Evolutionary conservation across 1,140 invertebrate species (phyloP).

Genomic region (Pseudomyrmex sp.): DNA sequence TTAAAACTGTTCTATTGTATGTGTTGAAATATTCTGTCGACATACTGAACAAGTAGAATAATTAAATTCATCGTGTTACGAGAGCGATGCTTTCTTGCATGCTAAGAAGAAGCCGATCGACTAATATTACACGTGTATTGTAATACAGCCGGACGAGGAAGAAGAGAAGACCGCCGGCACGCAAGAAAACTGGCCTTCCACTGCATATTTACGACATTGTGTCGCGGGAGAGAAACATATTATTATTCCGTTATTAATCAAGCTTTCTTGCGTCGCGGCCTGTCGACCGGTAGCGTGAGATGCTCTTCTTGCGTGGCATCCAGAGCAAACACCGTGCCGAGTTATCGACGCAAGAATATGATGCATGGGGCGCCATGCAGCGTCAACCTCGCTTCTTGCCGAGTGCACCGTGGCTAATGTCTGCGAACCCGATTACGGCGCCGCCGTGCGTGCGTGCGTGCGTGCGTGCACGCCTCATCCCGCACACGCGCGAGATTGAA

Average conservation of each 20-base stretch:
- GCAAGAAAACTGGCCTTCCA: constrained; percentile 25
- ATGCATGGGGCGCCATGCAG: constrained; percentile 75
- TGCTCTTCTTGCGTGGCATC: constrained; percentile 70
- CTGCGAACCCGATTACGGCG: constrained; percentile 68
- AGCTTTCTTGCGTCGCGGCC: constrained; percentile 73
- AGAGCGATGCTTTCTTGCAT: constrained; percentile 35
- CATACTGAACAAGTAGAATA: no score
- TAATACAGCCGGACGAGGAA: constrained; percentile 13
- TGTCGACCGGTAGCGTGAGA: constrained; percentile 71
- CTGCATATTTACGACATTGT: constrained; percentile 44
- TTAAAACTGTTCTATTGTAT: no score
- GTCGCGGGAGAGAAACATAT: constrained; percentile 61
- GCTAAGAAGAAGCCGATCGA: constrained; percentile 29
- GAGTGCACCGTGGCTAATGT: constrained; percentile 59
- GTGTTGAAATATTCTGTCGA: background rate
- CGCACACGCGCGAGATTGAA: constrained; percentile 49
- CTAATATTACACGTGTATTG: constrained; percentile 59
- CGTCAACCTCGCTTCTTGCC: constrained; percentile 69
- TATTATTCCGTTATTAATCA: constrained; percentile 82
- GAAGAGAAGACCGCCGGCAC: constrained; percentile 11
- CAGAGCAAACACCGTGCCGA: constrained; percentile 69
- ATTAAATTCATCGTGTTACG: no score
- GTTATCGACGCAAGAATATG: constrained; percentile 75
- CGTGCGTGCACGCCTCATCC: constrained; percentile 15
- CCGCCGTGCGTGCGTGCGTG: constrained; percentile 22